Conservation (phyloP, 2,797 vertebrate species). For the Myiothlypis chrysogaster region DNA sequence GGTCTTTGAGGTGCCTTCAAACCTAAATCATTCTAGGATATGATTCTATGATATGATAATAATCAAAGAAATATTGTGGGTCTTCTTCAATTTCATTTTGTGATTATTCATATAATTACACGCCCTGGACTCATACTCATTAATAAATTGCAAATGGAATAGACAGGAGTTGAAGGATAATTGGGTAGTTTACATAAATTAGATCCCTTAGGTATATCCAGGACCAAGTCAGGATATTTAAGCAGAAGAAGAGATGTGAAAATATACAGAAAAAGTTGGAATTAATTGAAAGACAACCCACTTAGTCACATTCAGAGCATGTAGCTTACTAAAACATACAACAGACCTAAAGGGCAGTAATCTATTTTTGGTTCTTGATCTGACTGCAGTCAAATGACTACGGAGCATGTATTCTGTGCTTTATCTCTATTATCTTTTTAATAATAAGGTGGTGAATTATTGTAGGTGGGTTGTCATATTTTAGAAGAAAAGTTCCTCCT, state of each 20-base stretch:
- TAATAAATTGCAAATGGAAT: constrained; percentile 25
- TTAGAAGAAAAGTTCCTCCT: constrained; percentile 40
- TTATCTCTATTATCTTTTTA: constrained; percentile 54
- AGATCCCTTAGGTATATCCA: neutral
- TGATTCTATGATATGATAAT: neutral
- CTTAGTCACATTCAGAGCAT: neutral
- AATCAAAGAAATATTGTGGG: constrained; percentile 28
- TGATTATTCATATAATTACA: constrained; percentile 37
- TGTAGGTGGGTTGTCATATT: constrained; percentile 57
- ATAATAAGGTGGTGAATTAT: constrained; percentile 55
- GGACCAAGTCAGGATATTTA: neutral
- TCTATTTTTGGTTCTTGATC: constrained; percentile 43
- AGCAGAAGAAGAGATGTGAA: neutral
- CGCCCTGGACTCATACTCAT: neutral
- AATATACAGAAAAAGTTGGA: neutral
- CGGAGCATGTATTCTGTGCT: neutral
- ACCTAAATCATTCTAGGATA: neutral
- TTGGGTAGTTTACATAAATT: constrained; percentile 15
- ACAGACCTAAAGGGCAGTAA: constrained; percentile 10
- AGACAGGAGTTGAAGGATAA: constrained; percentile 27
- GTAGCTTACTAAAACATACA: neutral
- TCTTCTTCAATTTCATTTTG: neutral
- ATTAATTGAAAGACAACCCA: neutral
- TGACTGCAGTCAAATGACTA: constrained; percentile 26
- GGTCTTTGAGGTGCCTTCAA: neutral